phyloP scores from a whole-genome alignment of 2,797 vertebrate species.

The Podarcis lilfordi region DNA sequence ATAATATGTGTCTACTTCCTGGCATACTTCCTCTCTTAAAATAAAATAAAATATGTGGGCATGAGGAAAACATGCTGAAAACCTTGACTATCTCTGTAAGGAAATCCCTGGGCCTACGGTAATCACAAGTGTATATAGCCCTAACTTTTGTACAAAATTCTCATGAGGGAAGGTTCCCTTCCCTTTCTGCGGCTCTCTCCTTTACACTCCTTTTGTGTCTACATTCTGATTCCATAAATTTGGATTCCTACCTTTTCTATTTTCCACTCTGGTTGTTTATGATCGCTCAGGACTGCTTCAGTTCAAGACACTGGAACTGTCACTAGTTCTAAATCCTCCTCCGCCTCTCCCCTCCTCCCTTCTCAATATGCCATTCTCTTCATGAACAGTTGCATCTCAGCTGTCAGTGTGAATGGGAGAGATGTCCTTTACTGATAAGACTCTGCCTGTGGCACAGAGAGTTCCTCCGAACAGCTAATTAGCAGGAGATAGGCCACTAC shows the following conservation, averaged over 20 bases:
- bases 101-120: constrained; percentile 45
- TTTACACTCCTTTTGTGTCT: constrained; percentile 13
- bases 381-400: constrained; percentile 73
- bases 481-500: constrained; percentile 78
- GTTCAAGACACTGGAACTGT: constrained; percentile 70
- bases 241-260: constrained; percentile 35
- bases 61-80: constrained; percentile 18
- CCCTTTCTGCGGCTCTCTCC: constrained; percentile 29
- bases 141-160: constrained; percentile 42
- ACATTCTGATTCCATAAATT: constrained; percentile 35
- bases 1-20: constrained; percentile 39
- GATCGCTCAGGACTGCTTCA: constrained; percentile 60
- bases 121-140: constrained; percentile 33
- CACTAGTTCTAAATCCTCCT: constrained; percentile 67
- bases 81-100: constrained; percentile 16
- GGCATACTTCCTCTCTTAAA: constrained; percentile 30
- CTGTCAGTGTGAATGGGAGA: constrained; percentile 78
- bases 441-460: constrained; percentile 83
- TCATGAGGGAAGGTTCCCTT: not conserved
- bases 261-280: constrained; percentile 66
- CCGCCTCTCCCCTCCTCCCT: not conserved
- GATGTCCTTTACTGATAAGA: constrained; percentile 81
- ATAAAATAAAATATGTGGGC: not conserved
- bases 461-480: constrained; percentile 90
- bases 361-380: constrained; percentile 35